Base-by-base conservation (phyloP, 53 echinoderm and acorn worm species). In the Arbacia lixula region DNA sequence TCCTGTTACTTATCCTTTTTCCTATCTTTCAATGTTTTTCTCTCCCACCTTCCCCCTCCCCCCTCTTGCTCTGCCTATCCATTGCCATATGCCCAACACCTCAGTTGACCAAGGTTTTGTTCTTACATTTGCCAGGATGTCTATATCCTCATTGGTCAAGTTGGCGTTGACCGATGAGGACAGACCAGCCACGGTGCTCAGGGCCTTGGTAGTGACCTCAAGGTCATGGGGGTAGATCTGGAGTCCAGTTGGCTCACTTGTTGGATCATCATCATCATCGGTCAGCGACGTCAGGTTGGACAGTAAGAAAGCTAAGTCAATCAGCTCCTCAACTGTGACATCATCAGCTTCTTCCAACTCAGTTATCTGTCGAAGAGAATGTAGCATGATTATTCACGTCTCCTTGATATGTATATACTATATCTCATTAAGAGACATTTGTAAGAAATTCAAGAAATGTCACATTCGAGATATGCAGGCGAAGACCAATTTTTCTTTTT, bases 161-260 rank as follows among this genome's bases (percentile, higher is more conserved):
- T 52, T 54, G 0, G 53, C 36, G 31, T 39, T 53, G 16, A 83
- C 50, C 2, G 72, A 53, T 19, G 64, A 30, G 1, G 73, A 38
- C 26, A 73, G 83, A 25, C 72, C 73, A 0, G 88, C 58, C 30
- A 88, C 73, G n/a, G 73, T 56, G 27, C 88, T 73, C 12, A 88
- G 55, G 9, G 83, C 83, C 27, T 74, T 64, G 51, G 81, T 73
- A 27, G 88, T 65, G 28, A 88, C 53, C 52, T 63, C 83, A 62
- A 88, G 72, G 54, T 88, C 88, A 26, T 56, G 74, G 1, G 91
- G 91, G 53, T 68, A 88, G 52, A 91, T 65, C 37, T 60, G 46
- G 28, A 42, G 71, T 11, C 41, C 71, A 12, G 41, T 46, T 10
- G 24, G 56, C 6, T 58, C 81, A 8, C 14, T 12, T 11, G 68